Percentiles rank a stretch among this genome's conserved stretches.
phyloP scores from a whole-genome alignment of 2,888 invertebrate genomes.

The Therioaphis trifolii region DNA sequence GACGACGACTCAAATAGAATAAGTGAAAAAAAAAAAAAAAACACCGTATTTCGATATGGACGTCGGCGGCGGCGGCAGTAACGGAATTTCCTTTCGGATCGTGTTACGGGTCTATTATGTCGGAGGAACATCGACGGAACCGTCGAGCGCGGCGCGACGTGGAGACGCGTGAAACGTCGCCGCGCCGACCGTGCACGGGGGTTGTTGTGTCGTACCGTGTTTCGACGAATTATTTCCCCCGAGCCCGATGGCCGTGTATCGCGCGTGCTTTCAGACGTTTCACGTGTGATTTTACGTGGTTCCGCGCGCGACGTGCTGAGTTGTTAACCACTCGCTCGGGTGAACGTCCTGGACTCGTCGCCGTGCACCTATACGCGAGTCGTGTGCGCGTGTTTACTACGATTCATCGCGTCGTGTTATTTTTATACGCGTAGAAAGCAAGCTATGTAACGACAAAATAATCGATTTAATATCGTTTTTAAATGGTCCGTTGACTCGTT shows the following conservation, averaged over 20 bases:
- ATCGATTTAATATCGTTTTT: conserved; percentile 37
- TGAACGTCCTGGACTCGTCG: background rate
- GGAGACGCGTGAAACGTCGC: background rate
- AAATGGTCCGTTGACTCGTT: conserved; percentile 19
- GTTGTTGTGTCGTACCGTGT: too few species aligned
- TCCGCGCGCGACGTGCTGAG: too few species aligned
- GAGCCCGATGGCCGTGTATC: too few species aligned
- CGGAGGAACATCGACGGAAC: background rate
- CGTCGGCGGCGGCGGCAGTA: background rate
- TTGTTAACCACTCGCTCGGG: too few species aligned
- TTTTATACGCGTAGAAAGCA: background rate
- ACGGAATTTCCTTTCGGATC: conserved; percentile 12
- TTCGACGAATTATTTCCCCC: too few species aligned
- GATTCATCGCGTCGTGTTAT: too few species aligned
- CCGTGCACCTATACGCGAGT: conserved; percentile 5
- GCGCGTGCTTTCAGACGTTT: too few species aligned
- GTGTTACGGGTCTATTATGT: background rate
- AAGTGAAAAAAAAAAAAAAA: background rate
- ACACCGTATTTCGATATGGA: background rate
- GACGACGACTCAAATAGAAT: background rate
- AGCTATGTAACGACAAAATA: conserved; percentile 22
- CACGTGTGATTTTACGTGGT: too few species aligned
- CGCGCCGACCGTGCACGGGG: too few species aligned
- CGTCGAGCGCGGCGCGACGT: background rate
- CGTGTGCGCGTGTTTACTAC: too few species aligned